phyloP scores from a whole-genome alignment of 1,140 invertebrate species.

The Pollicipes pollicipes region DNA sequence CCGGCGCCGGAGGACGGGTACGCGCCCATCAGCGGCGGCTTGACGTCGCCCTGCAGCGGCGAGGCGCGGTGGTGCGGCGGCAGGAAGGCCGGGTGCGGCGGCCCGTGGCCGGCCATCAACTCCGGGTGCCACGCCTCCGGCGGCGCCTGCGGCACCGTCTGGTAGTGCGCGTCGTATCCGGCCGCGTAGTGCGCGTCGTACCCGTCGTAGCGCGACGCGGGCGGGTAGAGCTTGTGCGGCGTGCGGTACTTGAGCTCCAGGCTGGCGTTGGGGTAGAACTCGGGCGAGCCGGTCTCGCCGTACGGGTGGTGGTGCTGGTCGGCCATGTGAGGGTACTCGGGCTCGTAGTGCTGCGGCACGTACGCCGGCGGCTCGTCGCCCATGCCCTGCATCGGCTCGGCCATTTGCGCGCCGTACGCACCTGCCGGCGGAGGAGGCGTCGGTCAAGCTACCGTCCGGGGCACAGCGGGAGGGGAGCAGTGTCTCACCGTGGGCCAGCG shows the following conservation, averaged over 20 bases:
- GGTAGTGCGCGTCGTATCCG: constrained; percentile 13
- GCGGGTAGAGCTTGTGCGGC: neutral
- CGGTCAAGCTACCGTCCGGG: neutral
- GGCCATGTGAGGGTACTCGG: neutral
- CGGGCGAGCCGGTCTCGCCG: constrained; percentile 23
- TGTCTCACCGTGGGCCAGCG: too few species aligned
- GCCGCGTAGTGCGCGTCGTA: neutral
- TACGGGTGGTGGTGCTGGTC: neutral
- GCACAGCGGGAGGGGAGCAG: too few species aligned
- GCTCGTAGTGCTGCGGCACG: constrained; percentile 3
- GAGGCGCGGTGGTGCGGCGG: constrained; percentile 12
- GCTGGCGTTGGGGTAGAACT: constrained; percentile 20
- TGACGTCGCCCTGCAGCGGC: constrained; percentile 11
- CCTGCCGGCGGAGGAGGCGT: neutral
- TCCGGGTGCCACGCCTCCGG: constrained; percentile 18
- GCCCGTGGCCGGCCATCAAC: constrained; percentile 15
- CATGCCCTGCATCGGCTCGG: neutral
- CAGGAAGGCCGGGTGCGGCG: constrained; percentile 13
- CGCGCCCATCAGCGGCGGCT: constrained; percentile 11
- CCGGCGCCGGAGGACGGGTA: constrained; percentile 32
- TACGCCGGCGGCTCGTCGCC: neutral
- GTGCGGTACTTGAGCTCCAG: neutral
- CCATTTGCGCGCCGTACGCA: neutral
- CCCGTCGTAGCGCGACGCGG: neutral
- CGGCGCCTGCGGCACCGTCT: constrained; percentile 17